These are phyloP conservation scores for Thera britannica DNA, from an alignment of 2,888 invertebrate species.

Conservation along the genomic window DNA sequence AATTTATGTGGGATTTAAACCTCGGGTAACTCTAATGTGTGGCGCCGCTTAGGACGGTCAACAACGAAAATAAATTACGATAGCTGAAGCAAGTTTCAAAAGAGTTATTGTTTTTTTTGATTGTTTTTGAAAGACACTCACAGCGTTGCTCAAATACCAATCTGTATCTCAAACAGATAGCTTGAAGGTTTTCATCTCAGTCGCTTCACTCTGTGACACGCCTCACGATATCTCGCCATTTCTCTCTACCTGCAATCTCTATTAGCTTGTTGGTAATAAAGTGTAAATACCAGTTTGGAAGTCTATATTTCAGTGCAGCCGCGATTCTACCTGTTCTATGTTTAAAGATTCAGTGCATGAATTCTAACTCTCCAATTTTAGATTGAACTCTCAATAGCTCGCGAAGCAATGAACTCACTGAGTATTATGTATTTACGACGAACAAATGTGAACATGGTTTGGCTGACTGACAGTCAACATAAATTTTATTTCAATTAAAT, in stretches of 20 bases:
- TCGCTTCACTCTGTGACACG: too few relatives aligned
- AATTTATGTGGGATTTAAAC: constrained; percentile 13
- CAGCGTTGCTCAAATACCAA: too few relatives aligned
- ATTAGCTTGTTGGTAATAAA: too few relatives aligned
- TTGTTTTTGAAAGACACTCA: too few relatives aligned
- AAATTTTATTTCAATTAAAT: too few relatives aligned
- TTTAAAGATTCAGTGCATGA: constrained; percentile 1
- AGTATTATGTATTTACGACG: constrained; percentile 8
- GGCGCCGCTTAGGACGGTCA: not conserved
- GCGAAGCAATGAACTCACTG: constrained; percentile 30
- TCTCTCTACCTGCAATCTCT: too few relatives aligned
- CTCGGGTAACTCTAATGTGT: constrained; percentile 8
- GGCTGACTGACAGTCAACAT: not conserved
- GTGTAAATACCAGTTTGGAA: too few relatives aligned
- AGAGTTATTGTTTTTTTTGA: too few relatives aligned
- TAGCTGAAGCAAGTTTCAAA: not conserved
- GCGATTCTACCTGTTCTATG: not conserved
- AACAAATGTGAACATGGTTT: not conserved
- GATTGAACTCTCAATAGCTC: constrained; percentile 18
- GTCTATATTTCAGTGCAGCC: too few relatives aligned
- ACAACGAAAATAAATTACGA: not conserved
- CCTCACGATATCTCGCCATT: too few relatives aligned
- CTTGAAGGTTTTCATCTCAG: too few relatives aligned
- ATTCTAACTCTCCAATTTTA: constrained; percentile 11
- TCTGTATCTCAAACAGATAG: too few relatives aligned